phyloP scores from a whole-genome alignment of 2,888 invertebrate species.

The Diplazon laetatorius region DNA sequence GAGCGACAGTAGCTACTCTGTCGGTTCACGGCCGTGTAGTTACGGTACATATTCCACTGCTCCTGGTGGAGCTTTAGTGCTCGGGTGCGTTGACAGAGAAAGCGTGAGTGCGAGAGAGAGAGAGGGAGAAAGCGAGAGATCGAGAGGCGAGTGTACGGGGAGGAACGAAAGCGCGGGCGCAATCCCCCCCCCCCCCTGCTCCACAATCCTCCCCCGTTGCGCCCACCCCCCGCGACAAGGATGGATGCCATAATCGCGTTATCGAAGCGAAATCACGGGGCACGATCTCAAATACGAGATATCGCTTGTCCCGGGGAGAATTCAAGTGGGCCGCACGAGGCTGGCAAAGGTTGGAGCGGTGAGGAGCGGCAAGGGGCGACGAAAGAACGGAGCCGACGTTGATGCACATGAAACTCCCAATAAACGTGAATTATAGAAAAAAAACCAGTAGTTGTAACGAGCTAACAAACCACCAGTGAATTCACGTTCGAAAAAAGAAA shows the following conservation, averaged over 20 bases:
- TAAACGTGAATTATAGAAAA: constrained; percentile 28
- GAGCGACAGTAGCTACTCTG: constrained; percentile 78
- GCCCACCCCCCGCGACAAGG: constrained; percentile 56
- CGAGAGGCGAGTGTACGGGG: constrained; percentile 67
- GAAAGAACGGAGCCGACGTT: neutral
- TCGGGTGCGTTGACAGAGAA: constrained; percentile 32
- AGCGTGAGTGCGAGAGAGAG: constrained; percentile 54
- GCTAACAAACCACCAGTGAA: constrained; percentile 11
- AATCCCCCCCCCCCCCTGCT: constrained; percentile 16
- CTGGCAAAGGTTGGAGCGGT: neutral
- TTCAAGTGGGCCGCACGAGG: neutral
- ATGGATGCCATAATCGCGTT: constrained; percentile 76
- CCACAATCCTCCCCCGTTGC: constrained; percentile 33
- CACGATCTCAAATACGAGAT: constrained; percentile 79
- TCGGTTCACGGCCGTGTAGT: constrained; percentile 56
- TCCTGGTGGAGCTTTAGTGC: neutral
- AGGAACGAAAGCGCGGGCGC: constrained; percentile 55
- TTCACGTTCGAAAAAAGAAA: neutral
- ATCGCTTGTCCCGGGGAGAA: constrained; percentile 64
- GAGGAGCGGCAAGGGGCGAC: no score
- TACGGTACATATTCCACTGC: constrained; percentile 42
- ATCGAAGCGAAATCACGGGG: constrained; percentile 79
- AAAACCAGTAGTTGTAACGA: constrained; percentile 24
- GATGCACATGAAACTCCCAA: constrained; percentile 41
- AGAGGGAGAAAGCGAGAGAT: constrained; percentile 64